Evolutionary conservation across 2,797 vertebrate species (phyloP), one percentile per base, ranked within the genome.

Genomic region (Babyrousa celebensis): DNA sequence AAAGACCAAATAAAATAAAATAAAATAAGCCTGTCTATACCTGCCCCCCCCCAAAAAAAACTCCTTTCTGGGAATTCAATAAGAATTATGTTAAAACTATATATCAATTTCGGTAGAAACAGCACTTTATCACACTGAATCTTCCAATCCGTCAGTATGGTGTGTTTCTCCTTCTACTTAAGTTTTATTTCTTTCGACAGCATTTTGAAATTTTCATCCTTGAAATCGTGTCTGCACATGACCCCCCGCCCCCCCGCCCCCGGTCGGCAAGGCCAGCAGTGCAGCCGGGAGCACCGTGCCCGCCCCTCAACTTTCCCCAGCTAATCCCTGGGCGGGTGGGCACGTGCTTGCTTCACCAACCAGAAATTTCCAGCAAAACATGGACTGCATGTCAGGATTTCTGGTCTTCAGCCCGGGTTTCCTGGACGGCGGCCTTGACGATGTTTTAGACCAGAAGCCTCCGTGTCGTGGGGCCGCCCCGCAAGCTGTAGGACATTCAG

Each of bases 241-340:
- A 21, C 9, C 60, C 74, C 1, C n/a, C n/a, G n/a, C n/a, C n/a
- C n/a, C n/a, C n/a, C n/a, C n/a, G n/a, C n/a, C 12, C 2, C 0
- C 1, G 2, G 15, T 5, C 21, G 12, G 20, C 62, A 11, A 27
- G 7, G 4, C 14, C 20, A 2, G 77, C 5, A 0, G 3, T 3
- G 0, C 36, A 6, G 43, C 75, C 2, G 7, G 65, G 14, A 85
- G 58, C 0, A 0, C 20, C 0, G 0, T 0, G 1, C 3, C 16
- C 6, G 15, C 12, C 58, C 25, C 23, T 54, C 72, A 60, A 0
- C 0, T 1, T 32, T 63, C 40, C 82, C 40, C 62, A n/a, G 20
- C 10, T 9, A 8, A 25, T 29, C 27, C 70, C 8, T 0, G 14
- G 60, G 12, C 29, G n/a, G 32, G 29, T 0, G 2, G 23, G 36